phyloP scores from a whole-genome alignment of 2,888 invertebrate species.

The Seladonia tumulorum region DNA sequence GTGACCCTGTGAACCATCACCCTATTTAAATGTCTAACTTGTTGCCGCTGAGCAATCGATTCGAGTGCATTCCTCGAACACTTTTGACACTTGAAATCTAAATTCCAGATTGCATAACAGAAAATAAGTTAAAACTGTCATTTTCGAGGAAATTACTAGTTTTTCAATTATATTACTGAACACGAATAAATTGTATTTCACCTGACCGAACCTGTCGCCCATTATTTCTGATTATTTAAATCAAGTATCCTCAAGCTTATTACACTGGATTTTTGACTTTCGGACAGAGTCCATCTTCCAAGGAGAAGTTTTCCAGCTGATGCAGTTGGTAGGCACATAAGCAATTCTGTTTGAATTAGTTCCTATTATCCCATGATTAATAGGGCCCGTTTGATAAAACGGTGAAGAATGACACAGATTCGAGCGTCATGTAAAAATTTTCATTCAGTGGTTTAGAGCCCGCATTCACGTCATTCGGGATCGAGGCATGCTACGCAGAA shows the following conservation, averaged over 20 bases:
- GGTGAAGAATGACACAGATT: neutral
- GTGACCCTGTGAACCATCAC: slow-evolving; percentile 20
- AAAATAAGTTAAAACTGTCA: too few species aligned
- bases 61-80: neutral
- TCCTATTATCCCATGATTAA: neutral
- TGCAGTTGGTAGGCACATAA: neutral
- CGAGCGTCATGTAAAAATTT: neutral
- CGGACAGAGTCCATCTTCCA: too few species aligned
- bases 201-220: too few species aligned
- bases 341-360: neutral
- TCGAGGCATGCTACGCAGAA: neutral
- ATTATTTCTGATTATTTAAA: neutral
- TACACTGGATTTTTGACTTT: too few species aligned
- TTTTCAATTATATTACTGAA: too few species aligned
- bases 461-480: slow-evolving; percentile 34
- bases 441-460: slow-evolving; percentile 24
- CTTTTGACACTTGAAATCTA: neutral
- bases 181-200: too few species aligned
- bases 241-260: too few species aligned
- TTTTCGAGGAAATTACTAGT: too few species aligned
- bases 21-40: slow-evolving; percentile 27
- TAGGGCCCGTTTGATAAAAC: neutral
- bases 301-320: neutral
- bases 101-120: too few species aligned
- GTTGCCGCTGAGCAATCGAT: slow-evolving; percentile 21